Evolutionary conservation across 2,888 invertebrate genomes (phyloP), one percentile per base, ranked within the genome.

Genomic region (Strigamia crassipes): DNA sequence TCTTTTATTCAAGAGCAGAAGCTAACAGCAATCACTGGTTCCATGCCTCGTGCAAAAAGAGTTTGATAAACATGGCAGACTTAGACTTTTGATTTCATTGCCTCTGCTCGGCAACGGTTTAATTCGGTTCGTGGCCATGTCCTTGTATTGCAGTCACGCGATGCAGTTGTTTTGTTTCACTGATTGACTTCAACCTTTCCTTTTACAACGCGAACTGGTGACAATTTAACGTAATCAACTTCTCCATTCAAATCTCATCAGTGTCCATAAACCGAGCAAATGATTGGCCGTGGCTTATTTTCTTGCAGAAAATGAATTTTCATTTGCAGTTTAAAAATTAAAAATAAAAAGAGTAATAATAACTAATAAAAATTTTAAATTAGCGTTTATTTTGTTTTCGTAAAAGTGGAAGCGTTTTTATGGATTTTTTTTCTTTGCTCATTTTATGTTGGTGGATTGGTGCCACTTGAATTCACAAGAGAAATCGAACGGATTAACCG

Each of bases 391-490:
- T n/a, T 34, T 34, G 6, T 46, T 51, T 51, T 51, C 4, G n/a
- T 51, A 51, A n/a, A 51, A 51, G 8, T 51, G 18, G n/a, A 51
- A 51, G 51, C 4, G 9, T 46, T 9, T 41, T 41, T 41, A 9
- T 41, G 3, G 2, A 46, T 46, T 46, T 46, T 46, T 46, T 46
- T 66, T 66, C 27, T 66, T 4, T 12, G 10, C 5, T 66, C 3
- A 13, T 61, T 23, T 61, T 61, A 61, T 23, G 66, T 51, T 1
- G 31, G 10, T 27, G 27, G 66, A 31, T 66, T 66, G 66, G n/a
- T n/a, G 66, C 66, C 15, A 66, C 66, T 66, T 66, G 66, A 66
- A 66, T 66, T 27, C 27, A 27, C 66, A n/a, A 46, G 51, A 51
- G n/a, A 51, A 51, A 51, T 51, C 18, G 66, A 27, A 5, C 66